Base-by-base conservation (phyloP, 2,797 vertebrate genomes). In the Podarcis siculus region DNA sequence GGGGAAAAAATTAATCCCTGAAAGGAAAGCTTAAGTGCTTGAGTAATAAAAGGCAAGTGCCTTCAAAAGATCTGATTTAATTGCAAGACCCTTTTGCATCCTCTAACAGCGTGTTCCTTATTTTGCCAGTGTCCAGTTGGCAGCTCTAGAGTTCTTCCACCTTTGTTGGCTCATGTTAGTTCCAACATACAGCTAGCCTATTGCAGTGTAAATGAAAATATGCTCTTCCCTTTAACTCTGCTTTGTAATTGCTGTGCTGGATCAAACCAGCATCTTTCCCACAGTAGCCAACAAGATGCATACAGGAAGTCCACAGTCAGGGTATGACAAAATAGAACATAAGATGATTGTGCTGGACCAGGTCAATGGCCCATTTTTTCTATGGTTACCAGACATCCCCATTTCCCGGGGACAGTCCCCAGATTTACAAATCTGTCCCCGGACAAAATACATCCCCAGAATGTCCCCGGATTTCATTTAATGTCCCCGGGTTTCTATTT, bases 11-110 rank as follows among this genome's bases (percentile, higher is more conserved):
- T 85, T 8, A 42, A 89, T 32, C 32, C 19, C 35, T 8, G 9
- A 94, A n/a, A 61, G 72, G 35, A 92, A 80, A 90, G 8, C 32
- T 89, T 92, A 37, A 84, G 79, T 84, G 42, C 15, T 81, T 78
- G 61, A 86, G 39, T 58, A 92, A 86, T 89, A 87, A 87, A 90
- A 90, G 77, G 82, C 12, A 87, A 89, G 75, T 80, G 55, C 35
- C 37, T 79, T 81, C 55, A 19, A 88, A 86, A 80, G 72, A 27
- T 82, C 1, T 17, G 3, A 45, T 0, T 79, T 83, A 83, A 86
- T 89, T 86, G 79, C 80, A 83, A 79, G 86, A 9, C 19, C 79
- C 0, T 83, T 76, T 35, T 86, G 2, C 1, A 35, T 71, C 45
- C 64, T 73, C 12, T 80, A 69, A 4, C 23, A 7, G 1, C 2